Base-by-base conservation (phyloP, 2,888 invertebrate species). In the Scaptomyza flava region DNA sequence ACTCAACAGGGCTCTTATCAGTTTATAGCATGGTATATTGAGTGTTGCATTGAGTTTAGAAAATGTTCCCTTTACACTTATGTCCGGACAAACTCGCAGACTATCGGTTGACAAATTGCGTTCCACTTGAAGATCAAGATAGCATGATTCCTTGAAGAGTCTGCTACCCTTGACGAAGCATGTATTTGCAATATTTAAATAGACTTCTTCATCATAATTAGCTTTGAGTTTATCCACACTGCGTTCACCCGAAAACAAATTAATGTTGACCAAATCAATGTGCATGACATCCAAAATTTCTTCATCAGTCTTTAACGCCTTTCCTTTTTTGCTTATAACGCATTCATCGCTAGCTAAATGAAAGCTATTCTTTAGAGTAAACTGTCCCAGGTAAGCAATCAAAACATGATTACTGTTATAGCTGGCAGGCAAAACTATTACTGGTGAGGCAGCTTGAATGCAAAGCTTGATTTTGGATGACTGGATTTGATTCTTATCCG, bases 351-450 rank as follows among this genome's bases (percentile, higher is more conserved):
- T 94, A 3, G 95, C 94, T 70, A 91, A 92, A 72, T 94, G 93
- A 91, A 98, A 98, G 68, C 93, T 93, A 91, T 98, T 98, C 80
- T 94, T 94, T 11, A 98, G 93, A 0, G 94, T 94, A 33, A 98
- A 93, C 79, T 95, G 94, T 2, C 96, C 96, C 36, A 98, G 93
- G 90, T 98, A 96, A 2, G 96, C 95, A 12, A 97, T 95, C 33
- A 98, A 94, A 62, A 97, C 93, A 77, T 95, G 94, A 34, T 95
- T 94, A 30, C 96, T 95, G 72, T 94, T 94, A 30, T 96, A 96
- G 89, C 96, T 96, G 70, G 97, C 96, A 0, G 98, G 99, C 69
- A 98, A 93, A 54, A 98, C 93, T 75, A 98, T 96, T 3, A 97
- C 95, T 0, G 98, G 98, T 12, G 97, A 92, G 23, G 90, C 91